Percentiles rank a stretch among this genome's conserved stretches.
Evolutionary conservation across 1,140 invertebrate genomes (phyloP).

Genomic region (Bacillus rossius): DNA sequence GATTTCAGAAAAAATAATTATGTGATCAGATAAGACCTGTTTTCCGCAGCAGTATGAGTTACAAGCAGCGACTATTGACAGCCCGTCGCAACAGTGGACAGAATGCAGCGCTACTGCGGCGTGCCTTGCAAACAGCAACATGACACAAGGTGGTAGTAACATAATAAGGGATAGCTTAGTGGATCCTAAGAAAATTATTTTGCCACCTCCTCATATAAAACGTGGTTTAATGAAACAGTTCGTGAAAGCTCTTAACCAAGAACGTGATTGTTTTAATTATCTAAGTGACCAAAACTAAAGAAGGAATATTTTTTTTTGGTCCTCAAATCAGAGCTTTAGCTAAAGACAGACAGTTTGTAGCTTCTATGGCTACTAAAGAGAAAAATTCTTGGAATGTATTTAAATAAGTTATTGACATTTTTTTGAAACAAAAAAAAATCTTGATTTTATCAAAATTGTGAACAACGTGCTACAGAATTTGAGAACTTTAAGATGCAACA

Average conservation of each 20-base stretch:
- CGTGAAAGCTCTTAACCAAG: background rate
- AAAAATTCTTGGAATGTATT: background rate
- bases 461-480: background rate
- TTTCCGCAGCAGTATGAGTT: too few species aligned
- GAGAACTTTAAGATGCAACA: background rate
- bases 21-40: too few species aligned
- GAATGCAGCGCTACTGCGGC: too few species aligned
- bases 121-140: too few species aligned
- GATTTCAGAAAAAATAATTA: too few species aligned
- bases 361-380: background rate
- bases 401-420: background rate
- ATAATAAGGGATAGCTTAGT: background rate
- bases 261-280: background rate
- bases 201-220: background rate
- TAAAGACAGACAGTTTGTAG: background rate
- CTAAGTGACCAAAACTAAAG: background rate
- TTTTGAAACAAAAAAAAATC: background rate
- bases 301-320: slow-evolving; percentile 5
- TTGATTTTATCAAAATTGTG: background rate
- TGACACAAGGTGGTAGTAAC: background rate
- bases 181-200: slow-evolving; percentile 1
- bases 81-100: too few species aligned
- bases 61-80: too few species aligned
- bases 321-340: background rate
- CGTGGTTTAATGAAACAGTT: background rate